Evolutionary conservation across 1,140 invertebrate genomes (phyloP).

Genomic region (Lerema accius): DNA sequence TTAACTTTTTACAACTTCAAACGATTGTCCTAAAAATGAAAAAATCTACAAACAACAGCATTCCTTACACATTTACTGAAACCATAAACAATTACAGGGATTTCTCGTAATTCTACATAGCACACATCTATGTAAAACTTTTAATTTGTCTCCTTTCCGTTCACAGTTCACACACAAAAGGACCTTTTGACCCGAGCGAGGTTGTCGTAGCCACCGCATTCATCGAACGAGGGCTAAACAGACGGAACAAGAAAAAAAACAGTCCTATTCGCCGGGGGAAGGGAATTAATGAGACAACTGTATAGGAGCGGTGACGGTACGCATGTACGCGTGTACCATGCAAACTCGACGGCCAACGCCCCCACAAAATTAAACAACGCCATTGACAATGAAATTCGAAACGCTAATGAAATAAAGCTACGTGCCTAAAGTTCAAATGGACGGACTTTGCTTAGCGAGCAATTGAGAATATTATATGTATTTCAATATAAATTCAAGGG

Average conservation of each 20-base stretch:
- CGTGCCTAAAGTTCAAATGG: slow-evolving; percentile 29
- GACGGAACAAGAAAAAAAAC: slow-evolving; percentile 55
- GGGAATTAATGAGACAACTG: slow-evolving; percentile 68
- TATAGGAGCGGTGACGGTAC: slow-evolving; percentile 47
- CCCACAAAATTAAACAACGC: slow-evolving; percentile 57
- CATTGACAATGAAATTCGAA: slow-evolving; percentile 58
- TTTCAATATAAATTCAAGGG: slow-evolving; percentile 3
- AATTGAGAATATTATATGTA: too few relatives aligned
- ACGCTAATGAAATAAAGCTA: slow-evolving; percentile 44
- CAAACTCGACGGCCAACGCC: slow-evolving; percentile 63
- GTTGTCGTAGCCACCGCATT: slow-evolving; percentile 48
- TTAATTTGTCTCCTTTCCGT: slow-evolving; percentile 28
- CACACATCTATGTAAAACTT: slow-evolving; percentile 9
- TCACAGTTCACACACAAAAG: slow-evolving; percentile 20
- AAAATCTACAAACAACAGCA: too few relatives aligned
- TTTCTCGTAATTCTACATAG: background rate
- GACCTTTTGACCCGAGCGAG: slow-evolving; percentile 2
- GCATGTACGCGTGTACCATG: slow-evolving; percentile 44
- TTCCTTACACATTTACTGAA: background rate
- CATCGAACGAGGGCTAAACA: slow-evolving; percentile 59
- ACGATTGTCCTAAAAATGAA: too few relatives aligned
- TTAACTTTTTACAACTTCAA: too few relatives aligned
- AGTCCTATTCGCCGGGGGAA: slow-evolving; percentile 53
- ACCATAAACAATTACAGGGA: background rate
- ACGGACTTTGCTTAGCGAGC: slow-evolving; percentile 7